Conservation (phyloP, 2,113 vertebrate genomes). For the Daboia siamensis region DNA sequence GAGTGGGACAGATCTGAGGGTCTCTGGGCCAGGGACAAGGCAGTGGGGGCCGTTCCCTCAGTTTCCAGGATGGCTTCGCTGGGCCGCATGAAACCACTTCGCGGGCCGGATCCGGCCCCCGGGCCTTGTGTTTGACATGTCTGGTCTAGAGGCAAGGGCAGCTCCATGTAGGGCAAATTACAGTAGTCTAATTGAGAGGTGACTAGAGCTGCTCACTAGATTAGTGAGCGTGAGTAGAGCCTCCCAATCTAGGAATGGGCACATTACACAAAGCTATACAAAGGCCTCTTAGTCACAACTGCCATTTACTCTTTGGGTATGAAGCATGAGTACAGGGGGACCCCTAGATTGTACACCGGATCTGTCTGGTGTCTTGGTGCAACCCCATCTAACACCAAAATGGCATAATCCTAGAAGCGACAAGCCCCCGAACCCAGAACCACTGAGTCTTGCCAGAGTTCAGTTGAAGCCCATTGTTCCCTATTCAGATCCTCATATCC, state of each 20-base stretch:
- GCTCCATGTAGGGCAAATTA: neutral
- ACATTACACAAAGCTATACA: neutral
- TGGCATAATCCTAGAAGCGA: neutral
- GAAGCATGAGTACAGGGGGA: neutral
- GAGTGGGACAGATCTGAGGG: no score
- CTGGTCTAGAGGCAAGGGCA: no score
- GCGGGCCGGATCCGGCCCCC: no score
- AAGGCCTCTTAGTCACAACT: neutral
- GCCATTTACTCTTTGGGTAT: neutral
- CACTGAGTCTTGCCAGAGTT: neutral
- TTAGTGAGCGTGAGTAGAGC: neutral
- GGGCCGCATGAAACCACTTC: no score
- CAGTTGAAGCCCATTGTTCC: neutral
- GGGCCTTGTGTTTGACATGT: no score
- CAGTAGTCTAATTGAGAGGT: neutral
- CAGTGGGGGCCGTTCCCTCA: no score
- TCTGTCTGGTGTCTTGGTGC: neutral
- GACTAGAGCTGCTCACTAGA: neutral
- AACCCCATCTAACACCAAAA: neutral
- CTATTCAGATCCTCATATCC: neutral
- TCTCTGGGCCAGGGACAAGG: no score
- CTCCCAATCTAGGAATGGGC: neutral
- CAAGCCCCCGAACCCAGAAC: neutral
- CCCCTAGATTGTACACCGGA: neutral
- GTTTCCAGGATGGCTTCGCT: no score